These are phyloP conservation scores for Sciaenops ocellatus DNA, from an alignment of 2,797 vertebrate species.

Conservation along the genomic window DNA sequence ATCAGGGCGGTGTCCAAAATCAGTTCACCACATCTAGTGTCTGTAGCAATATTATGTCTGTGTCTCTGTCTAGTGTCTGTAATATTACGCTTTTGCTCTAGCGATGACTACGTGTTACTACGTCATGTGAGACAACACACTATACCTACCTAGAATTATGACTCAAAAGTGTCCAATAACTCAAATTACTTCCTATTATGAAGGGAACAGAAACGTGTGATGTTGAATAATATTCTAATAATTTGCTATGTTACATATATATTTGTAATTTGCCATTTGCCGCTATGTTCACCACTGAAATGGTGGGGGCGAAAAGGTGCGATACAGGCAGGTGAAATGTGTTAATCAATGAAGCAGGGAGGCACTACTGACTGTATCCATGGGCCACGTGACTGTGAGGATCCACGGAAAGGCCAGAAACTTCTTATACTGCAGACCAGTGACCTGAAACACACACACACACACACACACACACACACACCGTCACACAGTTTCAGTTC, in stretches of 20 bases:
- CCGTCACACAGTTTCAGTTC: background rate
- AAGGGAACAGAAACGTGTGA: background rate
- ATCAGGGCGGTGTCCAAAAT: background rate
- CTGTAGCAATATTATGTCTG: too few relatives aligned
- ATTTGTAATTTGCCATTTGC: too few relatives aligned
- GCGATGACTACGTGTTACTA: background rate
- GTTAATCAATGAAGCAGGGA: background rate
- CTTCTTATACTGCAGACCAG: conserved; percentile 93
- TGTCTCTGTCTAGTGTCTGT: too few relatives aligned
- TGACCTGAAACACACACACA: conserved; percentile 78
- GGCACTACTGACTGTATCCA: conserved; percentile 86
- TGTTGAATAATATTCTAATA: too few relatives aligned
- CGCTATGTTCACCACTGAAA: background rate
- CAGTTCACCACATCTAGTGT: too few relatives aligned
- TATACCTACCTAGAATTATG: background rate
- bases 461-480: background rate
- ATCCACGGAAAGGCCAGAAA: conserved; percentile 96
- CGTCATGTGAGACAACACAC: background rate
- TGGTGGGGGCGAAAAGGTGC: background rate
- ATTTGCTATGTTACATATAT: background rate
- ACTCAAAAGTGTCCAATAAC: background rate
- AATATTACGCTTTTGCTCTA: background rate
- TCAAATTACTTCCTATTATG: background rate
- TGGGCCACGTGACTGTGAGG: conserved; percentile 94
- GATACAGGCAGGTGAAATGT: background rate